Conservation (phyloP, 1,140 invertebrate species). For the Drosophila nigrodunni region DNA sequence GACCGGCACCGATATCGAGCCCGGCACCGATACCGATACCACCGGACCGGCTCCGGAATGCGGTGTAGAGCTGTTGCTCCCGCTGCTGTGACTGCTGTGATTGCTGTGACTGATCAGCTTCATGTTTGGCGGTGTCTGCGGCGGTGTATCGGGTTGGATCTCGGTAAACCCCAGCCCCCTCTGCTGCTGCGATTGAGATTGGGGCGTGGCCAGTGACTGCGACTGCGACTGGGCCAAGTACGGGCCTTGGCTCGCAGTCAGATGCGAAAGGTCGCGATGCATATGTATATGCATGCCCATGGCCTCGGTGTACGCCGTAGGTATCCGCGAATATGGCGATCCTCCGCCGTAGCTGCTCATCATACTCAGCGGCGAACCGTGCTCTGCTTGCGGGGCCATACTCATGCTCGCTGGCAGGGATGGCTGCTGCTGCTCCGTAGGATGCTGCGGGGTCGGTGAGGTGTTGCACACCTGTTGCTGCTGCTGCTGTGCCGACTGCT, state of each 20-base stretch:
- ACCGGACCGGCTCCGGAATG: constrained; percentile 85
- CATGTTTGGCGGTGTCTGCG: constrained; percentile 96
- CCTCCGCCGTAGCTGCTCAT: constrained; percentile 83
- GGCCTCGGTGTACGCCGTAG: constrained; percentile 79
- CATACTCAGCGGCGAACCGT: constrained; percentile 81
- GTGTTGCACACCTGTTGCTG: constrained; percentile 19
- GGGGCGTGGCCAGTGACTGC: constrained; percentile 14
- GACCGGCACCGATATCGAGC: constrained; percentile 84
- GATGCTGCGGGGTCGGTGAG: constrained; percentile 28
- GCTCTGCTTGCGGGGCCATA: constrained; percentile 63
- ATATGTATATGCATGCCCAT: constrained; percentile 77
- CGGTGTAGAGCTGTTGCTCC: constrained; percentile 60
- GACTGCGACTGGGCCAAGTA: constrained; percentile 21
- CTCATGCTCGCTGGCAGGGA: constrained; percentile 38
- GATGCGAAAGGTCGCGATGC: constrained; percentile 49
- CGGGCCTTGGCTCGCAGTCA: constrained; percentile 26
- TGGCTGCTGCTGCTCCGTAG: constrained; percentile 36
- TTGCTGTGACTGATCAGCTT: constrained; percentile 87
- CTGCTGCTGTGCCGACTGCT: constrained; percentile 34
- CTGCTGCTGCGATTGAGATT: constrained; percentile 53
- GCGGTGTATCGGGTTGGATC: constrained; percentile 94
- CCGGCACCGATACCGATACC: constrained; percentile 10
- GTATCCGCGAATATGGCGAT: constrained; percentile 84
- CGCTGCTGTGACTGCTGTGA: constrained; percentile 44
- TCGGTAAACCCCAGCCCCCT: constrained; percentile 90